Evolutionary conservation across 2,888 invertebrate species (phyloP), one percentile per base, ranked within the genome.

Genomic region (Steinernema scapterisci): DNA sequence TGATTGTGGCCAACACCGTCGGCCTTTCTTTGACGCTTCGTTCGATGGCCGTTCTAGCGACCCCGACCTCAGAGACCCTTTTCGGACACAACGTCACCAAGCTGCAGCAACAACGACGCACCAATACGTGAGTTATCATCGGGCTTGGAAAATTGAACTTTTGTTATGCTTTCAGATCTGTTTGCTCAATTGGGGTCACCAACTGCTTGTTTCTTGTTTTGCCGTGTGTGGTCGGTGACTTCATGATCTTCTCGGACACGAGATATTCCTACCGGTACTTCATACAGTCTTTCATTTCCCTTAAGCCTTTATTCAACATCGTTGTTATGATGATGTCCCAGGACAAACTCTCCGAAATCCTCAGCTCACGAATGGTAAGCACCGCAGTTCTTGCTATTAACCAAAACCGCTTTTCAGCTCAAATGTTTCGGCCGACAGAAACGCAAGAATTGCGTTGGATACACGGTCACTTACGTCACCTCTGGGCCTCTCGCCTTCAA

Each of bases 401-500:
- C 2, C 27, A 1, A 31, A 25, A 7, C 13, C 9, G 23, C 31
- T n/a, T 5, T 63, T 63, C 31, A 63, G 63, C 63, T 63, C 63
- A 63, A 63, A 63, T 63, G 63, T 63, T 31, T 63, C 25, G 63
- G 63, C 13, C 72, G 63, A 51, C 45, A 72, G 48, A 72, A 72
- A 51, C 27, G 52, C 23, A 25, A 72, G n/a, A 72, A 72, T 16
- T 72, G 72, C 48, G 52, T 51, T 25, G 63, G 63, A 3, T 72
- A 72, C 46, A 46, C 44, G 46, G 63, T 63, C 27, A 63, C 63
- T 16, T 63, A 63, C 63, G 63, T 63, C 63, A 63, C 63, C 38
- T 31, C 63, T 1, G 63, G 63, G 11, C 63, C 63, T 3, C 63
- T 63, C 5, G 63, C 63, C 16, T 63, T 63, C 38, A 63, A 63